These are phyloP conservation scores for Struthio camelus DNA, from an alignment of 2,113 vertebrate genomes.

Conservation along the genomic window DNA sequence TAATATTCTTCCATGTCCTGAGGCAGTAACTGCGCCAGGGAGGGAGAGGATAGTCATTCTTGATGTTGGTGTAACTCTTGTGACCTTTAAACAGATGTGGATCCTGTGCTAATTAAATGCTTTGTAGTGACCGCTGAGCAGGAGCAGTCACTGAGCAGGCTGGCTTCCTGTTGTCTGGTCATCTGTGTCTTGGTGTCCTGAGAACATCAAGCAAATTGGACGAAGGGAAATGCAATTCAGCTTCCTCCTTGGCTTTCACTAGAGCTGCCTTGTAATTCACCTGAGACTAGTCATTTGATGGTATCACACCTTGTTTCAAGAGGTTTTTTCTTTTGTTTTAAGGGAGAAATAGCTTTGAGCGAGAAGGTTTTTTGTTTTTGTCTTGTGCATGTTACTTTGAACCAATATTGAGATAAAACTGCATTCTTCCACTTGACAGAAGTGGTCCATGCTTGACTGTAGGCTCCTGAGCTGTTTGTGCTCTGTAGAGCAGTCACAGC, in stretches of 20 bases:
- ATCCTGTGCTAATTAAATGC: background rate
- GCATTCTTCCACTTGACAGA: background rate
- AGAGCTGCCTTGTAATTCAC: background rate
- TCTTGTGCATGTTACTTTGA: background rate
- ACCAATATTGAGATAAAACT: background rate
- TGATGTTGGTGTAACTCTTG: background rate
- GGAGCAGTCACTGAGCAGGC: conserved; percentile 12
- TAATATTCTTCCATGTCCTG: rapidly evolving
- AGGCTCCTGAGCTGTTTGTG: background rate
- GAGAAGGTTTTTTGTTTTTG: background rate
- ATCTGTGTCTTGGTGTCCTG: background rate
- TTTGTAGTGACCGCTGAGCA: background rate
- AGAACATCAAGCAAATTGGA: background rate
- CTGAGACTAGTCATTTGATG: background rate
- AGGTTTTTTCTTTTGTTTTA: background rate
- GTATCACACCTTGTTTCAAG: background rate
- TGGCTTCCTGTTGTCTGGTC: background rate
- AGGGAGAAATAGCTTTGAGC: background rate
- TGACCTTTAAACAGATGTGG: background rate
- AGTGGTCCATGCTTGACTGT: background rate
- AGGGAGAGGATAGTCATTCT: background rate
- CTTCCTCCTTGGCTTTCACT: background rate
- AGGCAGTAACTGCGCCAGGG: rapidly evolving
- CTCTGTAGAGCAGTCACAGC: background rate
- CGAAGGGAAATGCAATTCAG: background rate